Conservation (phyloP, 2,113 vertebrate genomes). For the Embiotoca jacksoni region DNA sequence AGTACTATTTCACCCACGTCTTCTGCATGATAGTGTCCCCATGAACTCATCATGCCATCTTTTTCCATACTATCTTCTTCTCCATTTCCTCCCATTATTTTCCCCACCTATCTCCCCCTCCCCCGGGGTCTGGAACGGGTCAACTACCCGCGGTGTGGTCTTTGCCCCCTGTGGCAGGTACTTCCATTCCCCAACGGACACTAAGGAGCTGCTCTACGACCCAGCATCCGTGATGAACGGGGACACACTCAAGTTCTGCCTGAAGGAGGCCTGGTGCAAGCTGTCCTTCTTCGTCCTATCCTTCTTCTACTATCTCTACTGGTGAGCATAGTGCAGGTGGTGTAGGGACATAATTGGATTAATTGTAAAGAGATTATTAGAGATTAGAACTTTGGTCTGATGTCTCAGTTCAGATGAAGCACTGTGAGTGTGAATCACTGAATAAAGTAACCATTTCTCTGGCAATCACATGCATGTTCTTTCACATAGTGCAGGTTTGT, state of each 20-base stretch:
- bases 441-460: conserved; percentile 78
- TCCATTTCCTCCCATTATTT: conserved; percentile 46
- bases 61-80: conserved; percentile 50
- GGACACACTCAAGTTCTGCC: conserved; percentile 95
- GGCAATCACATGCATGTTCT: conserved; percentile 68
- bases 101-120: background rate
- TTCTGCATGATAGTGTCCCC: conserved; percentile 59
- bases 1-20: conserved; percentile 39
- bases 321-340: conserved; percentile 83
- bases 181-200: conserved; percentile 96
- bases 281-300: conserved; percentile 98
- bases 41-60: conserved; percentile 72
- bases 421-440: conserved; percentile 67
- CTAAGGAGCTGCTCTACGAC: conserved; percentile 94
- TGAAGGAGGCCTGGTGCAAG: conserved; percentile 99
- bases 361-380: conserved; percentile 38
- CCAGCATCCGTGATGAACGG: conserved; percentile 96
- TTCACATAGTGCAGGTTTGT: conserved; percentile 3
- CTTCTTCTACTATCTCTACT: conserved; percentile 99
- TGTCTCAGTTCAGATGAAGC: conserved; percentile 15
- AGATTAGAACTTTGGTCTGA: conserved; percentile 28
- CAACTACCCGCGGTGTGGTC: conserved; percentile 80
- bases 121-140: conserved; percentile 71
- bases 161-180: conserved; percentile 89
- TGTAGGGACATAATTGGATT: conserved; percentile 33